phyloP scores from a whole-genome alignment of 2,797 vertebrate species.

The Acanthurus tractus region DNA sequence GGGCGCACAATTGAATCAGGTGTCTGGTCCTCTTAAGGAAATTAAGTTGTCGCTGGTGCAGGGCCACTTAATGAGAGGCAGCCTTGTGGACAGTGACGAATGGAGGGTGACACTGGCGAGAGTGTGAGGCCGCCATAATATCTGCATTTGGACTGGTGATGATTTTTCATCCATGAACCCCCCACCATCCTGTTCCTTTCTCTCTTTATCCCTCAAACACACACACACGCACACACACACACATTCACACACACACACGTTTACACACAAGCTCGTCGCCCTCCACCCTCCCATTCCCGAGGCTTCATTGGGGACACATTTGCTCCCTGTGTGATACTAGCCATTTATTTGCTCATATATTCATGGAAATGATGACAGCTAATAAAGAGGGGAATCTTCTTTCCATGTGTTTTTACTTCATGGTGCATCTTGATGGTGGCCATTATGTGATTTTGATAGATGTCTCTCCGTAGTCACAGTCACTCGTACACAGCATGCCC shows the following conservation, averaged over 20 bases:
- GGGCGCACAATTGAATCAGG: slow-evolving; percentile 96
- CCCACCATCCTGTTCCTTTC: slow-evolving; percentile 63
- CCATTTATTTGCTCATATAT: slow-evolving; percentile 99
- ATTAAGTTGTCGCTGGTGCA: slow-evolving; percentile 96
- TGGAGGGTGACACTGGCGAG: slow-evolving; percentile 90
- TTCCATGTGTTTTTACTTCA: slow-evolving; percentile 92
- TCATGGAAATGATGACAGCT: slow-evolving; percentile 93
- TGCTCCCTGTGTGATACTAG: slow-evolving; percentile 93
- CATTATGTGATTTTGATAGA: slow-evolving; percentile 88
- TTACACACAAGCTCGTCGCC: slow-evolving; percentile 58
- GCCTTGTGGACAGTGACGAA: slow-evolving; percentile 94
- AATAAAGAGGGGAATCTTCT: slow-evolving; percentile 94
- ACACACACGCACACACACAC: slow-evolving; percentile 1
- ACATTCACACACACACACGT: slow-evolving; percentile 2
- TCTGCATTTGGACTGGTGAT: slow-evolving; percentile 91
- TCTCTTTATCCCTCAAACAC: slow-evolving; percentile 47
- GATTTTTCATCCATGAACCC: slow-evolving; percentile 91
- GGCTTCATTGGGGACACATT: slow-evolving; percentile 91
- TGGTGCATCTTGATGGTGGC: slow-evolving; percentile 86
- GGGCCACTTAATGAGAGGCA: slow-evolving; percentile 96
- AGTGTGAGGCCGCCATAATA: slow-evolving; percentile 91
- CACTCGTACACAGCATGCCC: slow-evolving; percentile 51
- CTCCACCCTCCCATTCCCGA: slow-evolving; percentile 84
- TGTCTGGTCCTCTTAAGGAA: slow-evolving; percentile 99
- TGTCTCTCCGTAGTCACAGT: slow-evolving; percentile 69